Conservation (phyloP, 2,888 invertebrate genomes). For the Helleia helle region DNA sequence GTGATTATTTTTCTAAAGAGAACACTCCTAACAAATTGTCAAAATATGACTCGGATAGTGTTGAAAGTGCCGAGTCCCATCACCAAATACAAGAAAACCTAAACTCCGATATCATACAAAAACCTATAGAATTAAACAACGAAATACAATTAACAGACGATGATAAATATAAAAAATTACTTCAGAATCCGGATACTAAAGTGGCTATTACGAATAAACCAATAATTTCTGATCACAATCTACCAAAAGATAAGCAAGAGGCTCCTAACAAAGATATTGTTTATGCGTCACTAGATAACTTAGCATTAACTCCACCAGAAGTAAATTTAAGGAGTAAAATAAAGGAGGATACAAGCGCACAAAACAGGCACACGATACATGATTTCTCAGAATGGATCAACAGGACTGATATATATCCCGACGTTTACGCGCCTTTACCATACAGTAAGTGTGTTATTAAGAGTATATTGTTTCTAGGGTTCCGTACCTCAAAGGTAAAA, state of each 20-base stretch:
- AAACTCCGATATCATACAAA: too few species aligned
- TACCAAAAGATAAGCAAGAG: neutral
- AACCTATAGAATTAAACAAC: neutral
- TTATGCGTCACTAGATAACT: slow-evolving; percentile 1
- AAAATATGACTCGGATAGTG: slow-evolving; percentile 53
- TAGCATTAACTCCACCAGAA: neutral
- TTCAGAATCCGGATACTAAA: slow-evolving; percentile 21
- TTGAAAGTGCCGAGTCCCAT: slow-evolving; percentile 44
- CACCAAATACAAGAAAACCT: too few species aligned
- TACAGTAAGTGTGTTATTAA: slow-evolving; percentile 87
- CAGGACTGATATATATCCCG: slow-evolving; percentile 75
- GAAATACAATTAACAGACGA: slow-evolving; percentile 43
- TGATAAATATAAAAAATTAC: slow-evolving; percentile 48
- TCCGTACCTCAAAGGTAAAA: too few species aligned
- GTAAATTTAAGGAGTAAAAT: neutral
- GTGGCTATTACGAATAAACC: slow-evolving; percentile 9
- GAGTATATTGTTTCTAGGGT: too few species aligned
- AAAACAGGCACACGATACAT: slow-evolving; percentile 52
- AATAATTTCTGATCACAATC: neutral
- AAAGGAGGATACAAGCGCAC: slow-evolving; percentile 9
- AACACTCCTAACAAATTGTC: slow-evolving; percentile 52
- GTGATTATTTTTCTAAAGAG: slow-evolving; percentile 59
- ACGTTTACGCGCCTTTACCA: slow-evolving; percentile 83
- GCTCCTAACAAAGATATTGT: neutral
- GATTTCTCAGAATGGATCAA: slow-evolving; percentile 57